A percentile compares a stretch with the other conserved stretches of the same genome.
Evolutionary conservation across 1,140 invertebrate genomes (phyloP).

Genomic region (Plodia interpunctella): DNA sequence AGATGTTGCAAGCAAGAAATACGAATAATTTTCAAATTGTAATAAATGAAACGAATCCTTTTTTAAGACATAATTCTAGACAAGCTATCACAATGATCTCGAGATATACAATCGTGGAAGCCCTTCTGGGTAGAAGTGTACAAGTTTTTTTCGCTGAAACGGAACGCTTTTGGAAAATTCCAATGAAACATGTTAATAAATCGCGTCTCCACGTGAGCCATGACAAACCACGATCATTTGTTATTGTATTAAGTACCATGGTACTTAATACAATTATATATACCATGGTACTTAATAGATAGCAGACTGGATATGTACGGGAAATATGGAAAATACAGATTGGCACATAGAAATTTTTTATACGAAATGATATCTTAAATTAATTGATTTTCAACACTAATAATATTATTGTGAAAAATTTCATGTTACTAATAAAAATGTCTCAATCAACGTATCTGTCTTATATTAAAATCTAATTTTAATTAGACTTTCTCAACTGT

Average conservation of each 20-base stretch:
- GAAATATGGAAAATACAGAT: too few species aligned
- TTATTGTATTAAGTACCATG: background rate
- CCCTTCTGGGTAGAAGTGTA: background rate
- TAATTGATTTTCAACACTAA: too few species aligned
- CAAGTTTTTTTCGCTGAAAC: background rate
- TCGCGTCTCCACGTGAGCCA: background rate
- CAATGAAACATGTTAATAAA: slow-evolving; percentile 3
- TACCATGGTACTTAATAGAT: too few species aligned
- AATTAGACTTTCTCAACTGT: too few species aligned
- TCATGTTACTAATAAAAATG: too few species aligned
- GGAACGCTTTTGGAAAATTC: background rate
- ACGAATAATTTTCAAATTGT: background rate
- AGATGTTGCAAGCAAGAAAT: too few species aligned
- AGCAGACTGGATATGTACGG: too few species aligned
- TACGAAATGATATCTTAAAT: too few species aligned
- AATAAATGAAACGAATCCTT: background rate
- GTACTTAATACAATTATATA: background rate
- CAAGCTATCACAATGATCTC: background rate
- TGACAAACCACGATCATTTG: background rate
- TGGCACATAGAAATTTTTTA: too few species aligned
- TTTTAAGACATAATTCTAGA: background rate
- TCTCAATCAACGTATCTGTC: too few species aligned
- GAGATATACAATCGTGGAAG: background rate
- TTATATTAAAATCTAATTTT: too few species aligned
- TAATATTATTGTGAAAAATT: too few species aligned